Evolutionary conservation across 2,113 vertebrate species (phyloP).

Genomic region (Casuarius casuarius): DNA sequence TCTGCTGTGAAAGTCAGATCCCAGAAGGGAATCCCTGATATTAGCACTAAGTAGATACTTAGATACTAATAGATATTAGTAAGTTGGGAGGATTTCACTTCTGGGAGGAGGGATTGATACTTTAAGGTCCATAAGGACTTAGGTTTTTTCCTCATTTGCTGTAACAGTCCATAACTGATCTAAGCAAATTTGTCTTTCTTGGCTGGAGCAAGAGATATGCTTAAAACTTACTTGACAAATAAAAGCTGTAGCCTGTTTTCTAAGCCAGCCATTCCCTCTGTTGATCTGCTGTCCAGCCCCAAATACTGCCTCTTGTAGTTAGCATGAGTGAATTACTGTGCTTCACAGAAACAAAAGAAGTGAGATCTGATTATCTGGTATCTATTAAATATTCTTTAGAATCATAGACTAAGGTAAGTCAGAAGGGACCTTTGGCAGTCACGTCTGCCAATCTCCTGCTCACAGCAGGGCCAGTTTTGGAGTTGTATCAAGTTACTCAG

Average conservation of each 20-base stretch:
- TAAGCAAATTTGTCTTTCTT: neutral
- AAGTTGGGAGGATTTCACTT: neutral
- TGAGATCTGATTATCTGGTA: neutral
- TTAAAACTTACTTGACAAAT: neutral
- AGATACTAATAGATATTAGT: neutral
- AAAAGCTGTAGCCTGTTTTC: neutral
- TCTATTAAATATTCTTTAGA: neutral
- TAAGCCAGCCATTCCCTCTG: neutral
- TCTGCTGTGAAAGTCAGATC: neutral
- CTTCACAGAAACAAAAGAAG: neutral
- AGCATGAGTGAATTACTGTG: neutral
- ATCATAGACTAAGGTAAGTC: neutral
- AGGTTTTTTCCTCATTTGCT: neutral
- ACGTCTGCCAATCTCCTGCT: neutral
- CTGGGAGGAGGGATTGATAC: neutral
- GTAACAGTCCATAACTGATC: neutral
- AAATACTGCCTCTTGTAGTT: neutral
- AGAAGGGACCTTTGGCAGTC: neutral
- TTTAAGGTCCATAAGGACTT: neutral
- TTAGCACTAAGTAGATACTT: neutral
- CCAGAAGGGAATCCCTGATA: neutral
- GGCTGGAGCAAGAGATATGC: neutral
- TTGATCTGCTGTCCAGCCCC: neutral
- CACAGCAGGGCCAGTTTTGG: neutral
- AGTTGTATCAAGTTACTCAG: neutral